Percentiles rank a stretch among this genome's conserved stretches.
Conservation (phyloP, 2,797 vertebrate species). For the Sebastes kiyomatsui region DNA sequence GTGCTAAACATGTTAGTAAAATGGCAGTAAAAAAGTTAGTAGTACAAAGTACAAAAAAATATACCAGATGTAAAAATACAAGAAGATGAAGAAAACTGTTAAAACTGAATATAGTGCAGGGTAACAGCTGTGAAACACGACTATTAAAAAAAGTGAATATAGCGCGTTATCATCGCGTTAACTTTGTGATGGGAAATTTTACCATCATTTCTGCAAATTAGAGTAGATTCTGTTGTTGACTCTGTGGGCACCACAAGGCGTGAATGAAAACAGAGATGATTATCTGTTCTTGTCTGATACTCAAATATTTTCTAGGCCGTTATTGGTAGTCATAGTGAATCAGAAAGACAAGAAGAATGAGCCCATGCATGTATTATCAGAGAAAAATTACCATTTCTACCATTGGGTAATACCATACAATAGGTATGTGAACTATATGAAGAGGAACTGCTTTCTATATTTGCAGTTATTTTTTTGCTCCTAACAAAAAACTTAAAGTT, state of each 20-base stretch:
- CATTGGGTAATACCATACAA: too few relatives aligned
- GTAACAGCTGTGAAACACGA: too few relatives aligned
- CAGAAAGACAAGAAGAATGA: background rate
- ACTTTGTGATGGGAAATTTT: too few relatives aligned
- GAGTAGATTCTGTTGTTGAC: background rate
- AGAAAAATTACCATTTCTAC: background rate
- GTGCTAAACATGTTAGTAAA: too few relatives aligned
- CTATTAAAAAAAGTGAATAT: too few relatives aligned
- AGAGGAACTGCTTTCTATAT: background rate
- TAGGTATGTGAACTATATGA: background rate
- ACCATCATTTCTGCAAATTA: background rate
- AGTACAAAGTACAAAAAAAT: too few relatives aligned
- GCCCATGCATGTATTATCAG: background rate
- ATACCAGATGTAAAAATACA: too few relatives aligned
- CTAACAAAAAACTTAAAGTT: background rate
- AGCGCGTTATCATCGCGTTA: too few relatives aligned
- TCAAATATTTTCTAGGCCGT: background rate
- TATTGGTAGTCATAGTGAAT: background rate
- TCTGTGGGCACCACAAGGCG: background rate
- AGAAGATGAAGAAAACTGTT: too few relatives aligned
- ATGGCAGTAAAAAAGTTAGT: too few relatives aligned
- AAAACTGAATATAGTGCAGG: too few relatives aligned
- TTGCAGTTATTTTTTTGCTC: background rate
- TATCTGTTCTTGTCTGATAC: background rate
- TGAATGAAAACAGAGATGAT: background rate